Conservation (phyloP, 2,888 invertebrate genomes). For the Steinernema carpocapsae region DNA sequence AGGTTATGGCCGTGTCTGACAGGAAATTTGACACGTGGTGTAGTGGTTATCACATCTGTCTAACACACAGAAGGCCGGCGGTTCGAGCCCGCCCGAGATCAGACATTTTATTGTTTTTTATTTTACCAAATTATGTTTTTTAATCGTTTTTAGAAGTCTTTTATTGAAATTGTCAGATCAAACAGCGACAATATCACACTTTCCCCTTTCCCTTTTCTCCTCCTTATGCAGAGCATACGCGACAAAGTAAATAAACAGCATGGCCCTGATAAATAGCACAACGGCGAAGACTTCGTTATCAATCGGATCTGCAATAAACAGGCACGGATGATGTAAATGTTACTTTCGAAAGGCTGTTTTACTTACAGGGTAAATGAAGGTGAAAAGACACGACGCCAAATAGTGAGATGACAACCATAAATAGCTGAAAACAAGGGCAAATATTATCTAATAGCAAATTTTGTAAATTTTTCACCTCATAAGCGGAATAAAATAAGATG, state of each 20-base stretch:
- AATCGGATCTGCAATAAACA: not conserved
- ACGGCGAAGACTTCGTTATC: conserved; percentile 1
- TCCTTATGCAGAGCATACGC: not conserved
- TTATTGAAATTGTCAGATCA: too few species aligned
- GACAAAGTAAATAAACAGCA: not conserved
- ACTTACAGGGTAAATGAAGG: not conserved
- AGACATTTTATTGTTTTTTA: too few species aligned
- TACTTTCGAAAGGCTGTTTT: too few species aligned
- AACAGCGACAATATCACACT: too few species aligned
- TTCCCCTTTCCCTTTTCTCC: not conserved
- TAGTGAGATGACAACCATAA: not conserved
- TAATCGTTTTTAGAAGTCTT: too few species aligned
- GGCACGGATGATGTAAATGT: too few species aligned
- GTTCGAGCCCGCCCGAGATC: conserved; percentile 57
- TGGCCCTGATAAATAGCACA: not conserved
- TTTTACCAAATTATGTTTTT: too few species aligned
- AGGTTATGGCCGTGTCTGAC: too few species aligned
- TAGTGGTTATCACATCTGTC: conserved; percentile 30
- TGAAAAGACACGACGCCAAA: not conserved
- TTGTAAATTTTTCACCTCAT: not conserved
- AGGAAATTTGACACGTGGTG: too few species aligned
- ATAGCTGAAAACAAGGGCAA: not conserved
- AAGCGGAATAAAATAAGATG: not conserved
- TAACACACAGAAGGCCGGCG: conserved; percentile 57
- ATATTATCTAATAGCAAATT: too few species aligned